Base-by-base conservation (phyloP, 2,888 invertebrate genomes). In the Lobophora halterata region DNA sequence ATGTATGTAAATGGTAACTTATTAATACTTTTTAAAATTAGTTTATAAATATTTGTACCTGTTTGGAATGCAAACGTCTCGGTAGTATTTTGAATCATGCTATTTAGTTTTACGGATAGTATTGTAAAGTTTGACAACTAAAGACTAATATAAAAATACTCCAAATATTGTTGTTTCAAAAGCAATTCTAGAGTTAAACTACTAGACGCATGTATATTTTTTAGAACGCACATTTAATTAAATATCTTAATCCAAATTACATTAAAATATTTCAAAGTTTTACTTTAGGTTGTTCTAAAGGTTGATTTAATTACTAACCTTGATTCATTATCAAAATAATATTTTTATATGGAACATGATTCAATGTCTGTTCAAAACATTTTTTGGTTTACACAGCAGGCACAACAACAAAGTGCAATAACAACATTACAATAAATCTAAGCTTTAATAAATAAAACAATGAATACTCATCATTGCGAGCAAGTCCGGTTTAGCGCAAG, bases 381-480 rank as follows among this genome's bases (percentile, higher is more conserved):
- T 37, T 29, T 52, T 52, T 48, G 50, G 48, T 53, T 40, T 32
- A 48, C 48, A 52, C 42, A 49, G 41, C 49, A 39, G 35, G 43
- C 46, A 48, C 46, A 49, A 50, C 46, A 52, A 52, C 47, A 60
- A 62, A 45, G 63, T 58, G 61, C 54, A 55, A 55, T 65, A 65
- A 66, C 67, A 67, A 61, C 47, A 55, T 46, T 49, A 61, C 47
- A 55, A 46, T 49, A 55, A 44, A 52, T 51, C 54, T 55, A 60
- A 48, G 52, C 58, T 57, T 63, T 66, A 70, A 74, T 79, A 78
- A 82, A 79, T 75, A 81, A 80, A 81, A 75, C 75, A 81, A 79
- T 68, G 70, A 77, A 79, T 87, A 87, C 87, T 87, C 87, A 87
- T 87, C 87, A 83, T 87, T 86, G 79, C 77, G 79, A 83, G 82